A percentile compares a stretch with the other conserved stretches of the same genome.
These are phyloP conservation scores for Drosophila pseudotakahashii DNA, from an alignment of 2,888 invertebrate species.

Conservation along the genomic window DNA sequence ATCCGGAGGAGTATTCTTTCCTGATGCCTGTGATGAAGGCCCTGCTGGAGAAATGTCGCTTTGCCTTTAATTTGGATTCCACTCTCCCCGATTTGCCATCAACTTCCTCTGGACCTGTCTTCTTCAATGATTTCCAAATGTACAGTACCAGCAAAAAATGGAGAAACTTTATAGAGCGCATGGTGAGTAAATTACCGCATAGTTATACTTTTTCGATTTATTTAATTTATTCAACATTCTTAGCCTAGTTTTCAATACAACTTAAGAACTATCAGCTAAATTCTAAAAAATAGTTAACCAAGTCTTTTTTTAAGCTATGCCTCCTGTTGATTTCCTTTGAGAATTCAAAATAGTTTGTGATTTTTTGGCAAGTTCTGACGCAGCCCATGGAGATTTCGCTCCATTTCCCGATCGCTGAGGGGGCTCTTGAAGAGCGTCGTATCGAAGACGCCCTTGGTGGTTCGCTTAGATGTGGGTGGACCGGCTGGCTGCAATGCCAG, in stretches of 20 bases:
- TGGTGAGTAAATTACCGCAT: too few relatives aligned
- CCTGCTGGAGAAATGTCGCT: conserved; percentile 85
- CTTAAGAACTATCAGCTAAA: conserved; percentile 5
- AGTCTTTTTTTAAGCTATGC: conserved; percentile 40
- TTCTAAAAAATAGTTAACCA: conserved; percentile 27
- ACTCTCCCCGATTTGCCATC: conserved; percentile 85
- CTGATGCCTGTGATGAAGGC: conserved; percentile 87
- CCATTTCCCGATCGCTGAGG: conserved; percentile 64
- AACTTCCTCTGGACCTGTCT: conserved; percentile 86
- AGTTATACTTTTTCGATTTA: too few relatives aligned
- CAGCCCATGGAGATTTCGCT: conserved; percentile 6
- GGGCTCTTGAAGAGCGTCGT: conserved; percentile 82
- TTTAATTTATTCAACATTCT: conserved; percentile 9
- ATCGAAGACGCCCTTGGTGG: conserved; percentile 81
- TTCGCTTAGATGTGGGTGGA: conserved; percentile 61
- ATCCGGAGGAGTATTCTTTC: conserved; percentile 87
- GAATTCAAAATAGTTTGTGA: conserved; percentile 76
- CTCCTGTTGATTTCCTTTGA: conserved; percentile 3
- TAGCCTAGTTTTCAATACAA: conserved; percentile 12
- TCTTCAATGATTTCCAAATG: conserved; percentile 87
- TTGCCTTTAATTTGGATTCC: conserved; percentile 81
- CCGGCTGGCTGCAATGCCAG: conserved; percentile 45
- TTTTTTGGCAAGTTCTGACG: conserved; percentile 81
- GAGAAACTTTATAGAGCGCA: conserved; percentile 85
- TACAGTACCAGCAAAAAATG: conserved; percentile 86